These are phyloP conservation scores for Laticauda laticaudata DNA, from an alignment of 2,113 vertebrate species.

Conservation along the genomic window DNA sequence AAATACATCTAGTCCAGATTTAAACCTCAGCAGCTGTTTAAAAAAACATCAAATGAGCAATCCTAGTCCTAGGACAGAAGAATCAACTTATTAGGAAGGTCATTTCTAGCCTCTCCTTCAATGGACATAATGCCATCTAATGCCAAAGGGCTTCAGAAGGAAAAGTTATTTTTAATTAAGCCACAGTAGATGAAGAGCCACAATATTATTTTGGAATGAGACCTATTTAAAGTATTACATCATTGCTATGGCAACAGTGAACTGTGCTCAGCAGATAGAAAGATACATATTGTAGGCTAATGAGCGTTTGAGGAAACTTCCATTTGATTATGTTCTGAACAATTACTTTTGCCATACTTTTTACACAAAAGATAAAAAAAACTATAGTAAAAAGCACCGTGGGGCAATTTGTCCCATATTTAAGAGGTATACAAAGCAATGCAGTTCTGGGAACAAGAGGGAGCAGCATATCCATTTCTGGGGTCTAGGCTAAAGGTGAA, in stretches of 20 bases:
- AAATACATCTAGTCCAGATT: background rate
- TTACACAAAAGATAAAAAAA: background rate
- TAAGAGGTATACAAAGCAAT: background rate
- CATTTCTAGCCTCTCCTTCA: slow-evolving; percentile 1
- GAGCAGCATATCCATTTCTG: background rate
- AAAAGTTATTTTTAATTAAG: slow-evolving; percentile 60
- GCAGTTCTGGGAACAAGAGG: accelerated
- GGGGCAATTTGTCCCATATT: background rate
- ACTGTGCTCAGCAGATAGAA: slow-evolving; percentile 53
- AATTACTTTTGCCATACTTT: slow-evolving; percentile 6
- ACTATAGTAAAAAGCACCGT: background rate
- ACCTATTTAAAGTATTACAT: slow-evolving; percentile 62
- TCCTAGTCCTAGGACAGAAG: background rate
- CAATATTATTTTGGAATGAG: slow-evolving; percentile 59
- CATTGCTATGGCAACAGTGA: slow-evolving; percentile 55
- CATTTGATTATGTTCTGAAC: slow-evolving; percentile 22
- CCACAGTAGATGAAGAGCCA: slow-evolving; percentile 46
- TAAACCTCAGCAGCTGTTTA: background rate
- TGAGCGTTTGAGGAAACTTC: slow-evolving; percentile 42
- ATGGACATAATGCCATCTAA: slow-evolving; percentile 21
- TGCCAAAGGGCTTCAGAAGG: slow-evolving; percentile 1
- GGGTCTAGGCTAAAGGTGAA: background rate
- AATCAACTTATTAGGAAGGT: accelerated
- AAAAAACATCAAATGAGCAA: background rate
- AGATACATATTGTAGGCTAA: slow-evolving; percentile 21